Conservation (phyloP, 2,888 invertebrate genomes). For the Aphidius colemani region DNA sequence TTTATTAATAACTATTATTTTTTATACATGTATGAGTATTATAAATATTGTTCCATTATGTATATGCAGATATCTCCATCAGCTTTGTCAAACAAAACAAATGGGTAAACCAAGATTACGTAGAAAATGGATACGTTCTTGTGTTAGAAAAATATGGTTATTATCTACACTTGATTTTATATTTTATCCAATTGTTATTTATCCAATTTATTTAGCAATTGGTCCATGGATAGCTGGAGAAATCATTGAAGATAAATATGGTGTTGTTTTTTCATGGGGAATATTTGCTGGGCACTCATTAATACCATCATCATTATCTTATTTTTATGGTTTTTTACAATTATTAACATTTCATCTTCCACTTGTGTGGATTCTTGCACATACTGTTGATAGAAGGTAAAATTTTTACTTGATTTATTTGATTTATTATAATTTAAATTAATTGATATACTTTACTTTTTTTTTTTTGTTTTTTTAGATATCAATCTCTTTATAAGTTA, state of each 20-base stretch:
- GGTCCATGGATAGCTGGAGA: constrained; percentile 89
- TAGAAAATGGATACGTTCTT: constrained; percentile 56
- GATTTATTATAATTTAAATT: too few relatives aligned
- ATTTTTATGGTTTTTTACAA: constrained; percentile 78
- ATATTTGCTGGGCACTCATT: constrained; percentile 76
- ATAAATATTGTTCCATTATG: constrained; percentile 71
- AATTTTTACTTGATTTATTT: constrained; percentile 23
- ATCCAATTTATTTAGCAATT: constrained; percentile 73
- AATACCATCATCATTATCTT: constrained; percentile 82
- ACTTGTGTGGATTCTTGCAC: constrained; percentile 72
- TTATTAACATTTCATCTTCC: constrained; percentile 79
- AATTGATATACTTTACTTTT: constrained; percentile 1
- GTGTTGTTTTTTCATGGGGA: constrained; percentile 87
- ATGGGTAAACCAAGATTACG: constrained; percentile 59
- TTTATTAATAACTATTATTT: constrained; percentile 63
- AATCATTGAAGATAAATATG: constrained; percentile 77
- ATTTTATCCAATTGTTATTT: constrained; percentile 75
- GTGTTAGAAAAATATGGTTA: constrained; percentile 73
- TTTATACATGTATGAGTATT: constrained; percentile 63
- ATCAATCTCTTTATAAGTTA: constrained; percentile 44
- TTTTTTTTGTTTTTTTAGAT: too few relatives aligned
- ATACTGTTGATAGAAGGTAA: constrained; percentile 67
- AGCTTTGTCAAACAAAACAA: constrained; percentile 62
- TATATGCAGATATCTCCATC: constrained; percentile 66
- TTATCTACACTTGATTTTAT: constrained; percentile 74